Base-by-base conservation (phyloP, 2,888 invertebrate species). In the Cryptus viduatorius region DNA sequence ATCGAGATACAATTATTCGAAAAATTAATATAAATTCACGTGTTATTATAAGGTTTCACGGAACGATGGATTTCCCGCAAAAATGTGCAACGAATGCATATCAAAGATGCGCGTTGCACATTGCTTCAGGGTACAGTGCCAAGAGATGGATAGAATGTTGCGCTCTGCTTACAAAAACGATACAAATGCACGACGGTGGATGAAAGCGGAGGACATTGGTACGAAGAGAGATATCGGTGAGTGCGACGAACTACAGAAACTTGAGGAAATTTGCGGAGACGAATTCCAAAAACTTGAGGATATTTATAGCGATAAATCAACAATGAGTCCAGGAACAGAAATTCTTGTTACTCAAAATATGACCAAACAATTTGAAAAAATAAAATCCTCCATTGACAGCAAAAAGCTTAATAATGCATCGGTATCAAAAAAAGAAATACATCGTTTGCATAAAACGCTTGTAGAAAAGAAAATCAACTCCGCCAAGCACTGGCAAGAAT, bases 41-140 rank as follows among this genome's bases (percentile, higher is more conserved):
- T 67, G 67, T 64, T 64, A 12, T 76, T 46, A 67, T 29, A 64
- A 92, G 92, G 83, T 92, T 59, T 69, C 85, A 5, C 85, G 89
- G 37, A 80, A 88, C 37, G 92, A 93, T 84, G 92, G 92, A 48
- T 87, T 92, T 73, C 92, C 92, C 7, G 48, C 87, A 1, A 88
- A 67, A 75, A 88, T 92, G 69, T 92, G 92, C 72, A 76, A 64
- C 16, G 84, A 86, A 46, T 92, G 92, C 73, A 76, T 90, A 65
- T 83, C 85, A 0, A 90, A 87, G 61, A 81, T 92, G 12, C 84
- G 88, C 24, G 83, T 88, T 16, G 91, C 91, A 8, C 88, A 92
- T 67, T 88, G 90, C 76, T 89, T 92, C 65, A 88, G 92, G 79
- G 82, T 87, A 56, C 91, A 90, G 56, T 92, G 92, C 79, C 92